Conservation (phyloP, 2,797 vertebrate genomes). For the Champsocephalus gunnari region DNA sequence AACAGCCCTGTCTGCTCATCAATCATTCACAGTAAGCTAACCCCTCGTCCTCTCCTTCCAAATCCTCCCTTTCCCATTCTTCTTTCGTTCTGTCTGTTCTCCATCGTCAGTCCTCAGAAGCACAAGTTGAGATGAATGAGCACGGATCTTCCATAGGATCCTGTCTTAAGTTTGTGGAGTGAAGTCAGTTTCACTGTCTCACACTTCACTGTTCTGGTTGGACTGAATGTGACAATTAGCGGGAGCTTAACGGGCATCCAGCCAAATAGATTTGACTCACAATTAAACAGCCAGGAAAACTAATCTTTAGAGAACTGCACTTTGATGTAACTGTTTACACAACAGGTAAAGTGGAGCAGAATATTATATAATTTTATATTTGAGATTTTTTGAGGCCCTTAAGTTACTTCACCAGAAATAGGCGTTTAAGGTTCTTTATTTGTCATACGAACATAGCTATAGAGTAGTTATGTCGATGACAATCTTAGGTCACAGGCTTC, state of each 20-base stretch:
- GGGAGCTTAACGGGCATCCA: constrained; percentile 39
- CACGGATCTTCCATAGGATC: constrained; percentile 66
- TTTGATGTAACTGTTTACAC: constrained; percentile 38
- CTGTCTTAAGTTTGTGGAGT: constrained; percentile 58
- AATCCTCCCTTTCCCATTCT: constrained; percentile 62
- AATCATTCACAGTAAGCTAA: constrained; percentile 85
- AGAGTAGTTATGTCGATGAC: no score
- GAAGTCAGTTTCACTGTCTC: constrained; percentile 55
- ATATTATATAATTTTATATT: no score
- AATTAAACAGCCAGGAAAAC: constrained; percentile 43
- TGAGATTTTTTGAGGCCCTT: constrained; percentile 16
- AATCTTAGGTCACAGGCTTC: no score
- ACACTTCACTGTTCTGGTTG: constrained; percentile 45
- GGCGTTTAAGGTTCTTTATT: no score
- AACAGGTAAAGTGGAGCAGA: constrained; percentile 7
- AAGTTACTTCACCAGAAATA: no score
- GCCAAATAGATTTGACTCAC: constrained; percentile 48
- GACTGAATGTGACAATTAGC: constrained; percentile 61
- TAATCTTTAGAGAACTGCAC: constrained; percentile 37
- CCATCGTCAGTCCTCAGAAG: constrained; percentile 62
- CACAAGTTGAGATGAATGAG: constrained; percentile 77
- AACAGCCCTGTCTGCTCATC: constrained; percentile 83
- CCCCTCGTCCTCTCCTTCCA: constrained; percentile 65
- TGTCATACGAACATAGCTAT: no score
- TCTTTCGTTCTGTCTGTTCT: constrained; percentile 67